Evolutionary conservation across 1,140 invertebrate species (phyloP).

Genomic region (Heliconius congener): DNA sequence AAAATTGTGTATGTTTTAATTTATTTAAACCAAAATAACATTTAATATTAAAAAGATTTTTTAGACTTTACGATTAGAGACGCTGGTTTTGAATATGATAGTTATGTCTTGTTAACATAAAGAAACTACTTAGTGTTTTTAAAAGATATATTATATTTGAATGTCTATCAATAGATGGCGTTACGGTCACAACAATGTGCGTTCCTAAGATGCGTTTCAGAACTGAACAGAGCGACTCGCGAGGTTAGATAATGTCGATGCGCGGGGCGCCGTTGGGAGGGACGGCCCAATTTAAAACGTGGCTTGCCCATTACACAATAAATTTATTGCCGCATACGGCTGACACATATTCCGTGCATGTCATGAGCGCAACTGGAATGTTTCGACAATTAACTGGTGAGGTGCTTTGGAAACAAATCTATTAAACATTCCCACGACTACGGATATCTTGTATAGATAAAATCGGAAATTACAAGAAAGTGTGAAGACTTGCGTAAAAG

Average conservation of each 20-base stretch:
- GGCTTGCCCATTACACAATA: conserved; percentile 74
- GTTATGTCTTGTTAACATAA: not conserved
- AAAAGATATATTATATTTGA: conserved; percentile 6
- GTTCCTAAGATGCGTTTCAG: conserved; percentile 57
- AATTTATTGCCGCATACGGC: conserved; percentile 75
- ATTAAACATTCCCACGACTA: conserved; percentile 12
- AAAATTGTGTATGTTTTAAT: not conserved
- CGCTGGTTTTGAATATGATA: not conserved
- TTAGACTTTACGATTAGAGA: conserved; percentile 35
- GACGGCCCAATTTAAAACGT: conserved; percentile 74
- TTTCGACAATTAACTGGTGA: conserved; percentile 57
- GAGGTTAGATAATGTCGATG: conserved; percentile 67
- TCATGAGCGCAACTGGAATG: conserved; percentile 61
- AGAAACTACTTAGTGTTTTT: not conserved
- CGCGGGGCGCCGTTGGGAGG: conserved; percentile 74
- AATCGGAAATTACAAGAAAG: conserved; percentile 2
- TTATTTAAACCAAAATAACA: not conserved
- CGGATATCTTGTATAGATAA: not conserved
- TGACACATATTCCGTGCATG: conserved; percentile 75
- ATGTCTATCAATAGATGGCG: conserved; percentile 48
- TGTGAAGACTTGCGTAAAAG: not conserved
- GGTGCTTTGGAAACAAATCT: conserved; percentile 36
- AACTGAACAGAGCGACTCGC: conserved; percentile 54
- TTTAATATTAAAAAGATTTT: conserved; percentile 22
- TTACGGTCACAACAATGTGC: conserved; percentile 33